Evolutionary conservation across 2,113 vertebrate species (phyloP).

Genomic region (Pluvianellus socialis): DNA sequence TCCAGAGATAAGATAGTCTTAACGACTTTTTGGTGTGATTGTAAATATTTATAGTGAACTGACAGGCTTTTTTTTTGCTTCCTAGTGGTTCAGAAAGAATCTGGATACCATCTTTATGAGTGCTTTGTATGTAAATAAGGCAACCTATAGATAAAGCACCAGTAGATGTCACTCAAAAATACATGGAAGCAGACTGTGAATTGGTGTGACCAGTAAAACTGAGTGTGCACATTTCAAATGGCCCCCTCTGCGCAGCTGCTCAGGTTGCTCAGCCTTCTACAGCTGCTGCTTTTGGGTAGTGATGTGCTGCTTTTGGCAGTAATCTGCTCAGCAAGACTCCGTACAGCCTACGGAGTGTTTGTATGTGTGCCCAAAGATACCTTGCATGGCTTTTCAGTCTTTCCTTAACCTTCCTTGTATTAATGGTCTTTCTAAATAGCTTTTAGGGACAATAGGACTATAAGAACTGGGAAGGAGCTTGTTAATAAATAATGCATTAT

Average conservation of each 20-base stretch:
- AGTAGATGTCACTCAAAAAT: neutral
- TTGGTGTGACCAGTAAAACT: neutral
- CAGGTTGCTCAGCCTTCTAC: neutral
- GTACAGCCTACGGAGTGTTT: neutral
- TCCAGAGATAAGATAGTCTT: neutral
- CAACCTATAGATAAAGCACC: neutral
- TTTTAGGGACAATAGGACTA: neutral
- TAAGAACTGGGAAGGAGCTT: neutral
- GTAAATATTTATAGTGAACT: neutral
- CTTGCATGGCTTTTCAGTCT: neutral
- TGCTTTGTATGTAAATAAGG: neutral
- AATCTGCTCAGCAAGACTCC: neutral
- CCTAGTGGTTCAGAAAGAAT: neutral
- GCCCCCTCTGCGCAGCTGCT: neutral
- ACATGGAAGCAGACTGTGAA: neutral
- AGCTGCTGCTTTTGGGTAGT: neutral
- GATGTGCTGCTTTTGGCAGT: neutral
- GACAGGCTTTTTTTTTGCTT: neutral
- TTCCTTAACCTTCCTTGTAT: neutral
- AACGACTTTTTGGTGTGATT: neutral
- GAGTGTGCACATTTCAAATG: neutral
- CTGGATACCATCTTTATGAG: neutral
- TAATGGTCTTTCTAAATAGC: neutral
- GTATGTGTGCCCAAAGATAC: neutral
- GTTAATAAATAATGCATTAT: neutral